A percentile compares a stretch with the other conserved stretches of the same genome.
Evolutionary conservation across 1,140 invertebrate genomes (phyloP).

Genomic region (Chlorops oryzae): DNA sequence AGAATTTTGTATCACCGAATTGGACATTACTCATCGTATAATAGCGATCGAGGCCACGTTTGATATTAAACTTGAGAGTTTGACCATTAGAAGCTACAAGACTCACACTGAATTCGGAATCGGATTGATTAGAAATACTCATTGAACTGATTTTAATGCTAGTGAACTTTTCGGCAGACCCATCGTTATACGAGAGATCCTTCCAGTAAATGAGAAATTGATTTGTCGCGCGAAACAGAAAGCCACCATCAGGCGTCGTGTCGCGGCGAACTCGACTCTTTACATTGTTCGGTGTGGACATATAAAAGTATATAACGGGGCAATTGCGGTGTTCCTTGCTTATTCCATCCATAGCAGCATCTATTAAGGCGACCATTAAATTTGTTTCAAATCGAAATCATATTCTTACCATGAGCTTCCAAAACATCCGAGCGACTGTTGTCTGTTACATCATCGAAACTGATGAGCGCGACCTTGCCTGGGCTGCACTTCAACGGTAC

Average conservation of each 20-base stretch:
- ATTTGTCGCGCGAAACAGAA: slow-evolving; percentile 17
- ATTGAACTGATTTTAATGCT: slow-evolving; percentile 15
- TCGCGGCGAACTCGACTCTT: slow-evolving; percentile 25
- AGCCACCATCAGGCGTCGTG: slow-evolving; percentile 17
- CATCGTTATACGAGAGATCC: not conserved
- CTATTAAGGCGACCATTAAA: slow-evolving; percentile 41
- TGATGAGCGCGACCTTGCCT: slow-evolving; percentile 38
- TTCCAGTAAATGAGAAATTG: slow-evolving; percentile 31
- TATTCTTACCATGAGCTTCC: slow-evolving; percentile 48
- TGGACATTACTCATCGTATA: slow-evolving; percentile 28
- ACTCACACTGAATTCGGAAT: slow-evolving; percentile 20
- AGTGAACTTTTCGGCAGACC: not conserved
- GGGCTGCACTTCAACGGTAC: slow-evolving; percentile 28
- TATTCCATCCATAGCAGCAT: slow-evolving; percentile 32
- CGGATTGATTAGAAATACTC: slow-evolving; percentile 16
- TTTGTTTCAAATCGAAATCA: slow-evolving; percentile 10
- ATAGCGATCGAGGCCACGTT: slow-evolving; percentile 26
- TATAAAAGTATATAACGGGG: slow-evolving; percentile 39
- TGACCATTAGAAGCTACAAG: not conserved
- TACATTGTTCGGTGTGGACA: slow-evolving; percentile 27
- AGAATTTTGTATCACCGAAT: slow-evolving; percentile 14
- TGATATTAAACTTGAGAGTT: slow-evolving; percentile 27
- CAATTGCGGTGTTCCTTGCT: slow-evolving; percentile 32
- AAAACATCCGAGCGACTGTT: slow-evolving; percentile 41
- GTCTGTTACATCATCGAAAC: slow-evolving; percentile 45